Conservation (phyloP, 2,797 vertebrate species). For the Typhlichthys subterraneus region DNA sequence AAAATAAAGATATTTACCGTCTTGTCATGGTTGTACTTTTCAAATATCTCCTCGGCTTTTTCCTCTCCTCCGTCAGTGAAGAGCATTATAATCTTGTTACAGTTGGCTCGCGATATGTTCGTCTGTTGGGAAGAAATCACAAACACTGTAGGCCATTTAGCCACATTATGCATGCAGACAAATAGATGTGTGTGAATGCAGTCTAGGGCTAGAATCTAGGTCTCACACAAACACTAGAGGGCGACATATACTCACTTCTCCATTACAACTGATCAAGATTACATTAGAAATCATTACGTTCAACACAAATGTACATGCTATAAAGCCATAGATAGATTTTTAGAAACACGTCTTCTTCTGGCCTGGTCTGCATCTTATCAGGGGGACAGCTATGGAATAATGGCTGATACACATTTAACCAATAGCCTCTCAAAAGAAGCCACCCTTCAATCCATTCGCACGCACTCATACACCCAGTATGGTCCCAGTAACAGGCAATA, state of each 20-base stretch:
- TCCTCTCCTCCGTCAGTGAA: constrained; percentile 98
- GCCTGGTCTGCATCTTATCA: not conserved
- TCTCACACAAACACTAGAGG: constrained; percentile 51
- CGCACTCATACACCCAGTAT: constrained; percentile 2
- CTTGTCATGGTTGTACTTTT: constrained; percentile 87
- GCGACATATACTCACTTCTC: constrained; percentile 32
- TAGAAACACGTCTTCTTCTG: constrained; percentile 3
- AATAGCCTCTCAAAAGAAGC: not conserved
- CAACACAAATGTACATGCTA: constrained; percentile 16
- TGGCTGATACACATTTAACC: not conserved
- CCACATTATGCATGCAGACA: not conserved
- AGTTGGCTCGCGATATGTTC: constrained; percentile 91
- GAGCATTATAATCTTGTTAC: constrained; percentile 98
- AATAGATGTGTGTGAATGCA: not conserved
- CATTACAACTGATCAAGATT: not conserved
- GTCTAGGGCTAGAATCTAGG: constrained; percentile 7
- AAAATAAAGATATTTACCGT: constrained; percentile 66
- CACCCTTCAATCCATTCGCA: not conserved
- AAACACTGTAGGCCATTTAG: not conserved
- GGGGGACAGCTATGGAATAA: not conserved
- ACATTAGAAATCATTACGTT: not conserved
- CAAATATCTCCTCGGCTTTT: constrained; percentile 91
- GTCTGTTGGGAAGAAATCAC: constrained; percentile 56
- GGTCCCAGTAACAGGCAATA: not conserved
- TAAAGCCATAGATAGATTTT: constrained; percentile 3